Evolutionary conservation across 2,888 invertebrate species (phyloP), one percentile per base, ranked within the genome.

Genomic region (Geotrupes spiniger): DNA sequence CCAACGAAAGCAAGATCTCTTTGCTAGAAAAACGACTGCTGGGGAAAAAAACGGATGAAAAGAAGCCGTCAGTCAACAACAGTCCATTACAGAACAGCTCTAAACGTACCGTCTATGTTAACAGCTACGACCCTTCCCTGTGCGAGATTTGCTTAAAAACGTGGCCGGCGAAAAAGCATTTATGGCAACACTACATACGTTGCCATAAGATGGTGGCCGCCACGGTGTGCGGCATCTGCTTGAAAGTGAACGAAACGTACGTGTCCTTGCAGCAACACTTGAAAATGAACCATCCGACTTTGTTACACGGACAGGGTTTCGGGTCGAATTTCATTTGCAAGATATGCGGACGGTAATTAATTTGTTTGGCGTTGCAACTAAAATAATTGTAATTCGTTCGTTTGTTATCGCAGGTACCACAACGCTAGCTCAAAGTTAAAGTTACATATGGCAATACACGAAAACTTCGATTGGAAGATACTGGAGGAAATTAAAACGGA

Each of bases 121-220:
- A 79, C 56, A 74, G 74, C 37, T 70, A 72, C 49, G 71, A 69
- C 41, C 72, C 74, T 0, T 71, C 73, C 3, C 60, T 68, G 14
- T 76, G 81, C 54, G 79, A 79, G 56, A 77, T 80, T n/a, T 81
- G 81, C 54, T 74, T 76, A 4, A 81, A 80, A 59, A 76, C 76
- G 6, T 81, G 80, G 80, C 79, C 80, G 1, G 79, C 79, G 0
- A 79, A 79, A 54, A 79, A 80, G 54, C 80, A 80, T 56, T 65
- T 81, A 0, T 81, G 81, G 81, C 80, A 80, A 58, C 81, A 81
- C 63, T 69, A 80, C 42, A 72, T 72, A 31, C 71, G 81, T 4
- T 80, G 79, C 58, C 81, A 81, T 62, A 75, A 78, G 40, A 65
- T 72, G 6, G 78, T 77, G 27, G 80, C 80, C 1, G 79, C 79